Conservation (phyloP, 2,113 vertebrate genomes). For the Seriola quinqueradiata region DNA sequence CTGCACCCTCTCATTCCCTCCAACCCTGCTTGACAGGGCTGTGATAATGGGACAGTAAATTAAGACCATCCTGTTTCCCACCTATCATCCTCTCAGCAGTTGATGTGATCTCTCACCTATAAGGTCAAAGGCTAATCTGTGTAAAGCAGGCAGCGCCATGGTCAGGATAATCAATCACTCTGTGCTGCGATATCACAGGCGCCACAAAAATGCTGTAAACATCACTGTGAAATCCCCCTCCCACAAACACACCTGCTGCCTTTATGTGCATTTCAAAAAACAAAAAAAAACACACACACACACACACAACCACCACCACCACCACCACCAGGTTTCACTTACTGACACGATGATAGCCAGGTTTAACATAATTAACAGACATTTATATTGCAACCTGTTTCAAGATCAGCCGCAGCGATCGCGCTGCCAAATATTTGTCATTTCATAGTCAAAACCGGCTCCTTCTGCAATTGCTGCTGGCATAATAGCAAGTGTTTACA, state of each 20-base stretch:
- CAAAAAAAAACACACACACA: neutral
- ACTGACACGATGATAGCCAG: slow-evolving; percentile 25
- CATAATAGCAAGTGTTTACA: slow-evolving; percentile 56
- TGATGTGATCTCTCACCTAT: slow-evolving; percentile 69
- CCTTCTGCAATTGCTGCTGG: slow-evolving; percentile 12
- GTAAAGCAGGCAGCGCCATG: slow-evolving; percentile 62
- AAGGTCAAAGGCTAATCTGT: slow-evolving; percentile 75
- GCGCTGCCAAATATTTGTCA: slow-evolving; percentile 46
- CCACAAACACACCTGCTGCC: slow-evolving; percentile 53
- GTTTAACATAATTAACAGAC: slow-evolving; percentile 36
- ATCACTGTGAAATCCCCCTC: slow-evolving; percentile 21
- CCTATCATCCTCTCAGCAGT: slow-evolving; percentile 53
- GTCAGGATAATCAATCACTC: slow-evolving; percentile 78
- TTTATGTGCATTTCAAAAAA: slow-evolving; percentile 22
- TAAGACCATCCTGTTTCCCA: slow-evolving; percentile 53
- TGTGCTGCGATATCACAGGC: slow-evolving; percentile 46
- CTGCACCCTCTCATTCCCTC: slow-evolving; percentile 38
- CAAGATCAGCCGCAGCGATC: slow-evolving; percentile 15
- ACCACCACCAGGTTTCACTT: slow-evolving; percentile 8
- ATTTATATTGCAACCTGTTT: slow-evolving; percentile 46
- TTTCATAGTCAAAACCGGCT: slow-evolving; percentile 19
- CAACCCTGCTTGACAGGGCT: slow-evolving; percentile 57
- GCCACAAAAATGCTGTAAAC: slow-evolving; percentile 39
- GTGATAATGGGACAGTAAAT: slow-evolving; percentile 80
- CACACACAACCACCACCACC: slow-evolving; percentile 5